A percentile compares a stretch with the other conserved stretches of the same genome.
Conservation (phyloP, 2,797 vertebrate genomes). For the Xyrichtys novacula region DNA sequence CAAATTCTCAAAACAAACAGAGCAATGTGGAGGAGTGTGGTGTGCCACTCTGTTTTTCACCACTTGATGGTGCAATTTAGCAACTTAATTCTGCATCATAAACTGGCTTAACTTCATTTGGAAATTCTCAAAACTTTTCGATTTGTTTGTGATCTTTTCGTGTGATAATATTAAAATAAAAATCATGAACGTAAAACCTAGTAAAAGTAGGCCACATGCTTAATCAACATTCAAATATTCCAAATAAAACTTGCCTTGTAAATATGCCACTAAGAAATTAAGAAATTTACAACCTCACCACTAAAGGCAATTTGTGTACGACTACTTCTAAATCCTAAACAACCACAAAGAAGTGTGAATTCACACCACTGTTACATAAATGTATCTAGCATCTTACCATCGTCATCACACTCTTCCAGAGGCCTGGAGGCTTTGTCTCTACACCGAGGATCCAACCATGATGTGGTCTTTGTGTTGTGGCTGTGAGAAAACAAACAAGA, state of each 20-base stretch:
- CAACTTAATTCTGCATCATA: conserved; percentile 24
- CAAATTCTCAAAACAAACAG: conserved; percentile 4
- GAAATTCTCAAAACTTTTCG: conserved; percentile 12
- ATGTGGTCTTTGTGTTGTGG: conserved; percentile 99
- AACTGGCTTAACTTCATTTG: conserved; percentile 7
- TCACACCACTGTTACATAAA: conserved; percentile 13
- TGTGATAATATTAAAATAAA: not conserved
- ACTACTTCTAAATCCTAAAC: conserved; percentile 49
- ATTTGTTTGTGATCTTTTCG: not conserved
- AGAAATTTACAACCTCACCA: not conserved
- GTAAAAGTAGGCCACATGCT: not conserved
- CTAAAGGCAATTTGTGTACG: conserved; percentile 8
- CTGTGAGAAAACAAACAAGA: conserved; percentile 83
- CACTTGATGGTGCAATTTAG: conserved; percentile 80
- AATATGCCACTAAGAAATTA: not conserved
- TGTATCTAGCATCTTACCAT: conserved; percentile 88
- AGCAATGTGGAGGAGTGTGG: not conserved
- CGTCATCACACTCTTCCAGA: conserved; percentile 98
- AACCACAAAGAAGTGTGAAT: conserved; percentile 25
- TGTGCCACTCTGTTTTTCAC: conserved; percentile 44
- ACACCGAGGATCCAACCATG: conserved; percentile 98
- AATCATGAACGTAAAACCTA: too few relatives aligned
- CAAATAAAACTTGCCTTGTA: not conserved
- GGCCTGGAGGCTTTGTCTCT: conserved; percentile 95
- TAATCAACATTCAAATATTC: not conserved